Base-by-base conservation (phyloP, 2,113 vertebrate species). In the Psammodynastes pulverulentus region DNA sequence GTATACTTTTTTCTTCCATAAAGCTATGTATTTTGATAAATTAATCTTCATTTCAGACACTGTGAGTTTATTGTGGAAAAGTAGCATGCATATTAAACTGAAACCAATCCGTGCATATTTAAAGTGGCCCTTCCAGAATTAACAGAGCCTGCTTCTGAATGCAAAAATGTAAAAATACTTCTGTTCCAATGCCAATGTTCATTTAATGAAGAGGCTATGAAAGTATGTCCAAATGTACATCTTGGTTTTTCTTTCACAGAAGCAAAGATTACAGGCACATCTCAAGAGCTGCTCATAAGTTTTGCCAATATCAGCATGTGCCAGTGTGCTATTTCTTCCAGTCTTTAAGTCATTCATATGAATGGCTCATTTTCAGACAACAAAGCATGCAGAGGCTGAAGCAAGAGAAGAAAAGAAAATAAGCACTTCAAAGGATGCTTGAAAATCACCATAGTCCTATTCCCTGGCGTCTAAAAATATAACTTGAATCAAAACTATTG, bases 281-380 rank as follows among this genome's bases (percentile, higher is more conserved):
- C 91, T 93, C 67, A 45, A 46, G 56, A 72, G 29, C 54, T n/a
- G 72, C 51, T 94, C 54, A 1, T 51, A 91, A 6, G n/a, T 53
- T 53, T 88, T 92, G n/a, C 43, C 54, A 92, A 89, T 26, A 91
- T 45, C 79, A 58, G 90, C 87, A 45, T 79, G 84, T 46, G 86
- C 79, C 58, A 3, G 1, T 86, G 89, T 84, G 85, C 88, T 92
- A 72, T 49, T 86, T 95, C 58, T 48, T 24, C 21, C 93, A 89
- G 93, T 91, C 72, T 54, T 79, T 45, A 88, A 93, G 87, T 52
- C 48, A 90, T 84, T 89, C 48, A 51, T 43, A 91, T 91, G 90
- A 93, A 72, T 94, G 88, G 86, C 84, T 93, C 92, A 45, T 62
- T 92, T 96, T 96, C 90, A 95, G 93, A 91, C 7, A 93, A 86